A percentile compares a stretch with the other conserved stretches of the same genome.
Conservation (phyloP, 2,113 vertebrate genomes). For the Narcine bancroftii region DNA sequence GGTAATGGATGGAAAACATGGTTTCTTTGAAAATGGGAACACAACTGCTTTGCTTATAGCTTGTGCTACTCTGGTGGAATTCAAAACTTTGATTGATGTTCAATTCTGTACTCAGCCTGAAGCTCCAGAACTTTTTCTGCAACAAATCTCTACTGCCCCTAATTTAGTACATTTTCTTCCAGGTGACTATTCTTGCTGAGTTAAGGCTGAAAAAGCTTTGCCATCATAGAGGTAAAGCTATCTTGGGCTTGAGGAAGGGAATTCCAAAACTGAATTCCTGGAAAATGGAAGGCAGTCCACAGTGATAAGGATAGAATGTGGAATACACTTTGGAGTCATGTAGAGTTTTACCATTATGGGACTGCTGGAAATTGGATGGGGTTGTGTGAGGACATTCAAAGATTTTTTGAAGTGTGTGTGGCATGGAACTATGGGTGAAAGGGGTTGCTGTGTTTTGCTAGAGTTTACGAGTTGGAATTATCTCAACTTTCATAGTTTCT, state of each 20-base stretch:
- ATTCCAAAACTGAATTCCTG: not conserved
- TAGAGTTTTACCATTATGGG: not conserved
- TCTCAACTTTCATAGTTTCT: not conserved
- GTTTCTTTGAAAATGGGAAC: not conserved
- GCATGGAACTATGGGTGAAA: not conserved
- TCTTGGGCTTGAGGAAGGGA: not conserved
- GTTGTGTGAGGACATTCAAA: not conserved
- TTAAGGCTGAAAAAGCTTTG: too few relatives aligned
- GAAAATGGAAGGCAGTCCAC: not conserved
- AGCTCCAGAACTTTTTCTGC: too few relatives aligned
- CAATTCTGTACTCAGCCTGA: not conserved
- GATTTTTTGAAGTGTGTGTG: not conserved
- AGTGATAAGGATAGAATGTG: not conserved
- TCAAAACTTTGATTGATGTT: not conserved
- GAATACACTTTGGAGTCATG: not conserved
- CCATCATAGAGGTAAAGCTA: too few relatives aligned
- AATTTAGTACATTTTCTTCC: too few relatives aligned
- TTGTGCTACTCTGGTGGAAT: not conserved
- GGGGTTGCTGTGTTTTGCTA: not conserved
- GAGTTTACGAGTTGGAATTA: not conserved
- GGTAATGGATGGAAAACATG: not conserved
- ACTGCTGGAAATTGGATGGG: not conserved
- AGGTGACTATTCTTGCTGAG: too few relatives aligned
- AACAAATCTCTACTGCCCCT: too few relatives aligned
- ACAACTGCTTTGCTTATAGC: too few relatives aligned